Percentiles rank a stretch among this genome's conserved stretches.
Evolutionary conservation across 2,113 vertebrate genomes (phyloP).

Genomic region (Heloderma charlesbogerti): DNA sequence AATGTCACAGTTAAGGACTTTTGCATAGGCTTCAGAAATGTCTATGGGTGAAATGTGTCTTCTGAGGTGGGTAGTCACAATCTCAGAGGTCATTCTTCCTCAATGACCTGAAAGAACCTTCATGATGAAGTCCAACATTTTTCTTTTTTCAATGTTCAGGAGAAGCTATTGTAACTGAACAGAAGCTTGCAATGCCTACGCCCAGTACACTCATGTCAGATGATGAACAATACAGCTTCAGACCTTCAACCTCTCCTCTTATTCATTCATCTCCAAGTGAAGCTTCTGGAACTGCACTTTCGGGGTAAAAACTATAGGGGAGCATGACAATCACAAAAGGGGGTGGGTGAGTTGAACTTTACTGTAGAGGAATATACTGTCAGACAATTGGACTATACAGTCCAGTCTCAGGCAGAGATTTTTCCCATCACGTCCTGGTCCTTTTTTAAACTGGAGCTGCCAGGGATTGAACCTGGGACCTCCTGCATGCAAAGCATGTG

Average conservation of each 20-base stretch:
- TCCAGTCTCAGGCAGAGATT: too few relatives aligned
- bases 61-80: background rate
- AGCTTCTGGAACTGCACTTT: constrained; percentile 75
- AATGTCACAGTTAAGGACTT: background rate
- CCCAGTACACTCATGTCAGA: constrained; percentile 64
- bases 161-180: constrained; percentile 54
- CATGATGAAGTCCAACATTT: background rate
- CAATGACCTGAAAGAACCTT: background rate
- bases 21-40: background rate
- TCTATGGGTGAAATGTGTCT: background rate
- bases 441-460: background rate
- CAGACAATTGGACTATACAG: background rate
- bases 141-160: constrained; percentile 22
- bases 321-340: background rate
- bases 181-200: constrained; percentile 58
- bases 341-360: background rate
- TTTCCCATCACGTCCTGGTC: background rate
- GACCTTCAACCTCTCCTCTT: constrained; percentile 91
- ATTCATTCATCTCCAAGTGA: constrained; percentile 97
- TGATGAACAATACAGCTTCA: constrained; percentile 84
- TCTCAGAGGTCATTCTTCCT: background rate
- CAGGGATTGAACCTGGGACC: background rate
- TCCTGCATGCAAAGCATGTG: background rate
- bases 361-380: background rate
- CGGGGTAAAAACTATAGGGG: constrained; percentile 69